A percentile compares a stretch with the other conserved stretches of the same genome.
Conservation (phyloP, 2,113 vertebrate species). For the Paradisaea rubra region DNA sequence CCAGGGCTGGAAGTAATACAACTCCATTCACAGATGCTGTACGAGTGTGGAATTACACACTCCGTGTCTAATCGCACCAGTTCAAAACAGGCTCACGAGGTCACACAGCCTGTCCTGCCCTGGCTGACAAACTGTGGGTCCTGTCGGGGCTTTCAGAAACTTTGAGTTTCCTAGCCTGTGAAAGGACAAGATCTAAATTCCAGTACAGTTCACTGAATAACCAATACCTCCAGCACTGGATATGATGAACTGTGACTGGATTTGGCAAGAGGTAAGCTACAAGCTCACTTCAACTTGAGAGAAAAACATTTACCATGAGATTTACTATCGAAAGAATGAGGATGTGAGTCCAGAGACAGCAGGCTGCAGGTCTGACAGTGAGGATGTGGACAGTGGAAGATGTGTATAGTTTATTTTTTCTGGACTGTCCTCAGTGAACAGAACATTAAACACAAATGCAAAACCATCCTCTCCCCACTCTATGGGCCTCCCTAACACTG, state of each 20-base stretch:
- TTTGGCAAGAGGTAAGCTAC: neutral
- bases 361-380: neutral
- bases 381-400: neutral
- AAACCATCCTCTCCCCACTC: neutral
- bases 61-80: fast-evolving
- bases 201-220: neutral
- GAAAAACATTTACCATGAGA: neutral
- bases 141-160: fast-evolving
- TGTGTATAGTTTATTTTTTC: neutral
- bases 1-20: neutral
- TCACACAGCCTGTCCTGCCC: neutral
- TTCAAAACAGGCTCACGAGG: neutral
- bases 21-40: neutral
- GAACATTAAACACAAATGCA: fast-evolving
- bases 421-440: neutral
- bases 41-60: neutral
- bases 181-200: neutral
- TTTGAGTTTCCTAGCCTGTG: neutral
- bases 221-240: neutral
- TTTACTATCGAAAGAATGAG: neutral
- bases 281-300: neutral
- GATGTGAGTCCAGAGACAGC: neutral
- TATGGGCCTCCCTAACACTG: fast-evolving
- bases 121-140: neutral
- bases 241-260: neutral